Percentiles rank a stretch among this genome's conserved stretches.
phyloP scores from a whole-genome alignment of 1,140 invertebrate species.

The Leptoteleia sp. region DNA sequence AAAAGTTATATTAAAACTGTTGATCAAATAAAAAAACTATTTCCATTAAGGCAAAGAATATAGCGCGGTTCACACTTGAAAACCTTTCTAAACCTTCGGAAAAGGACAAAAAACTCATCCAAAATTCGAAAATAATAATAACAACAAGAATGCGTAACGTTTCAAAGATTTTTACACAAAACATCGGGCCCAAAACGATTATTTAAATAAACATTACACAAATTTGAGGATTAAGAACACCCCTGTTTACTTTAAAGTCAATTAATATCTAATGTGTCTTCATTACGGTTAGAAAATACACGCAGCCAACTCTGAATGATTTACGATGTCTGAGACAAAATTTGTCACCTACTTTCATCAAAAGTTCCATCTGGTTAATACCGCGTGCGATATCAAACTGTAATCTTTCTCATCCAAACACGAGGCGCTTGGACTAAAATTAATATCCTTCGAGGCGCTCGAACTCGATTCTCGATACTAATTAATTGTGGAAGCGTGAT shows the following conservation, averaged over 20 bases:
- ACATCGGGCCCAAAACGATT: neutral
- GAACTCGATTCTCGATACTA: constrained; percentile 8
- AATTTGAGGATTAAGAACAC: constrained; percentile 4
- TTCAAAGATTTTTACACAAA: no score
- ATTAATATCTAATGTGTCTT: constrained; percentile 49
- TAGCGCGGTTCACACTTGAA: no score
- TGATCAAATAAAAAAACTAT: no score
- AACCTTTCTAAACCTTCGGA: no score
- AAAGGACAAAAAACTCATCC: no score
- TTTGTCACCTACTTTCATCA: constrained; percentile 48
- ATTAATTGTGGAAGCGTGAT: constrained; percentile 8
- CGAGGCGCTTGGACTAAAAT: constrained; percentile 19
- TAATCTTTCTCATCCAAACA: constrained; percentile 33
- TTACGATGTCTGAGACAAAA: constrained; percentile 57
- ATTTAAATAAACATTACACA: constrained; percentile 1
- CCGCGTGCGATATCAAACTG: constrained; percentile 39
- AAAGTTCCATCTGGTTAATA: constrained; percentile 31
- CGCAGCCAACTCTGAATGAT: constrained; percentile 30
- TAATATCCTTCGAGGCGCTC: constrained; percentile 16
- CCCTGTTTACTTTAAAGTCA: constrained; percentile 36
- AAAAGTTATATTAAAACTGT: no score
- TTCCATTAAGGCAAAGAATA: no score
- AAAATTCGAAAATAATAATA: no score
- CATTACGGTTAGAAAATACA: constrained; percentile 43
- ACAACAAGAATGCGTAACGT: no score